These are phyloP conservation scores for Pogonocherus hispidulus DNA, from an alignment of 2,888 invertebrate genomes.

Conservation along the genomic window DNA sequence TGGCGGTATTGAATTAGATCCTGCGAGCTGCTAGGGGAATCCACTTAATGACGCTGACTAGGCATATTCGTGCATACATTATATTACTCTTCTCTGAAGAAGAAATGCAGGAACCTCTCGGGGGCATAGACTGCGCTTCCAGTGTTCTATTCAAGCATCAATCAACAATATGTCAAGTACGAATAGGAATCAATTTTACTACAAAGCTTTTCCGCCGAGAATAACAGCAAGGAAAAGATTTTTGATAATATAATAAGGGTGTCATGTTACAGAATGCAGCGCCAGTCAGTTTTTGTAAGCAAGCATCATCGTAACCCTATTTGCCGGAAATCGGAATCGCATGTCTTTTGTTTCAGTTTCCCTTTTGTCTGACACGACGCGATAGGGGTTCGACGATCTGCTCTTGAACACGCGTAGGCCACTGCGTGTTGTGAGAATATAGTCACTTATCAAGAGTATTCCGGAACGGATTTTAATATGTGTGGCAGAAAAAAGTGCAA, in stretches of 20 bases:
- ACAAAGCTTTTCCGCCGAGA: constrained; percentile 10
- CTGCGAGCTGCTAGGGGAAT: background rate
- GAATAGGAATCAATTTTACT: constrained; percentile 25
- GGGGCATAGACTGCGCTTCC: background rate
- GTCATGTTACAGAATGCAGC: constrained; percentile 15
- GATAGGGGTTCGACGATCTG: constrained; percentile 32
- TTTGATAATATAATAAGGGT: constrained; percentile 21
- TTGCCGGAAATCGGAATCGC: constrained; percentile 37
- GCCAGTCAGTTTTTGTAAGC: constrained; percentile 5
- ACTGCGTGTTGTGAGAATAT: constrained; percentile 25
- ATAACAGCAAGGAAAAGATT: constrained; percentile 18
- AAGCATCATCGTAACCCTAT: constrained; percentile 31
- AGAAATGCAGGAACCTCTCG: constrained; percentile 8
- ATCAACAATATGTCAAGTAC: constrained; percentile 30
- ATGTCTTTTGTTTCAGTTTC: constrained; percentile 47
- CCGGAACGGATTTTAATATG: constrained; percentile 27
- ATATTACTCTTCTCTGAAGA: constrained; percentile 7
- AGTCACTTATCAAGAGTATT: constrained; percentile 18
- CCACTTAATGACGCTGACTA: constrained; percentile 31
- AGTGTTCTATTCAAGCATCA: constrained; percentile 31
- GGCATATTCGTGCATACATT: constrained; percentile 39
- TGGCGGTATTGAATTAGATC: background rate
- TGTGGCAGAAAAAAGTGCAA: constrained; percentile 30
- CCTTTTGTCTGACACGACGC: constrained; percentile 29
- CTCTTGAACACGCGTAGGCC: constrained; percentile 44